Evolutionary conservation across 2,797 vertebrate genomes (phyloP).

Genomic region (Gobionotothen gibberifrons): DNA sequence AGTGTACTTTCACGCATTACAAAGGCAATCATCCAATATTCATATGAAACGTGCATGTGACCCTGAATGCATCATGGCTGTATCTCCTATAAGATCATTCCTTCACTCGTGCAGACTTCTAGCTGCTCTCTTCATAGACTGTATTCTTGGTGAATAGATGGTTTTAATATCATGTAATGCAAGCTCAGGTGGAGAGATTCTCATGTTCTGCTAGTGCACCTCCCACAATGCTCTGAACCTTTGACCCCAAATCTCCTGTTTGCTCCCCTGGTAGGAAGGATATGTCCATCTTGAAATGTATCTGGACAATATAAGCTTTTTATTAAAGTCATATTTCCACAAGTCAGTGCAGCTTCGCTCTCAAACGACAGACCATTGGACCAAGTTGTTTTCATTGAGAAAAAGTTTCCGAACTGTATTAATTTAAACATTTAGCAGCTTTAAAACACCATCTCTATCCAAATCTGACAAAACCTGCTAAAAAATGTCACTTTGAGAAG

Average conservation of each 20-base stretch:
- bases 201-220: constrained; percentile 44
- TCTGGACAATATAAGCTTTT: constrained; percentile 3
- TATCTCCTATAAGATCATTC: not conserved
- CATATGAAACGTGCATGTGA: too few relatives aligned
- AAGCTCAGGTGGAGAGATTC: constrained; percentile 42
- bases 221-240: constrained; percentile 19
- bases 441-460: not conserved
- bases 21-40: not conserved
- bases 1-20: not conserved
- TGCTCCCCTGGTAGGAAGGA: not conserved
- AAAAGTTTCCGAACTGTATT: not conserved
- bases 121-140: not conserved
- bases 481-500: not conserved
- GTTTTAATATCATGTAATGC: constrained; percentile 45
- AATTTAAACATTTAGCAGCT: not conserved
- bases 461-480: too few relatives aligned
- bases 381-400: too few relatives aligned
- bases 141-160: constrained; percentile 3
- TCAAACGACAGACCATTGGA: too few relatives aligned
- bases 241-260: constrained; percentile 8
- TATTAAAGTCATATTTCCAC: not conserved
- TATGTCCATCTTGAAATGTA: not conserved
- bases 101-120: not conserved
- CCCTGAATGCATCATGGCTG: not conserved
- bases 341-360: not conserved